Conservation (phyloP, 2,797 vertebrate genomes). For the Percopsis omiscomaycus region DNA sequence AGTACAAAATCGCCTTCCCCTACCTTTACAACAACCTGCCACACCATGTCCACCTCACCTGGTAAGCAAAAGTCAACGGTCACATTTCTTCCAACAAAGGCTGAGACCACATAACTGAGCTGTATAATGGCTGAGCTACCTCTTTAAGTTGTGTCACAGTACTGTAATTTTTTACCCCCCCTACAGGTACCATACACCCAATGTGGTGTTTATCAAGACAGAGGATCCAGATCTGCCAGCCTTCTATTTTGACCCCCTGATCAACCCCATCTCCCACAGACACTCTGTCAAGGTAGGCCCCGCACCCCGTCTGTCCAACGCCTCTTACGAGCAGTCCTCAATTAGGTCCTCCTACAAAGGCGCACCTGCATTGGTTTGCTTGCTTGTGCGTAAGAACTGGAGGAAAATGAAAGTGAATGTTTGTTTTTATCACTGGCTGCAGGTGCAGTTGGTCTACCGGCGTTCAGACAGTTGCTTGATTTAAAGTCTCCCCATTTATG, state of each 20-base stretch:
- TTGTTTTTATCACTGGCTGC: slow-evolving; percentile 35
- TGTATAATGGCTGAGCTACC: neutral
- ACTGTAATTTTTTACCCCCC: neutral
- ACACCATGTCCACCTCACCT: slow-evolving; percentile 97
- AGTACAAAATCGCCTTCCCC: slow-evolving; percentile 98
- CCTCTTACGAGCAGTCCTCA: neutral
- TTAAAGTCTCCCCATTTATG: neutral
- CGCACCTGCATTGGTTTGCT: slow-evolving; percentile 64
- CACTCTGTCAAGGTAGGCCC: slow-evolving; percentile 93
- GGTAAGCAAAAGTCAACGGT: slow-evolving; percentile 72
- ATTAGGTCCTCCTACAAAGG: slow-evolving; percentile 56
- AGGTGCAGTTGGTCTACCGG: slow-evolving; percentile 28
- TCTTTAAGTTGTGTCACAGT: neutral
- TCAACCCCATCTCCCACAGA: slow-evolving; percentile 98
- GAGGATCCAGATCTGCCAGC: slow-evolving; percentile 98
- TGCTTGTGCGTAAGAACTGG: slow-evolving; percentile 69
- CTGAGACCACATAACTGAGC: neutral
- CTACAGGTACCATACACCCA: slow-evolving; percentile 96
- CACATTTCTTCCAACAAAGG: neutral
- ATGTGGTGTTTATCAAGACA: slow-evolving; percentile 98
- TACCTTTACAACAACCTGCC: slow-evolving; percentile 99
- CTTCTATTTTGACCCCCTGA: slow-evolving; percentile 98
- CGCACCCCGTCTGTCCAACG: neutral
- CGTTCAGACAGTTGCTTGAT: slow-evolving; percentile 44
- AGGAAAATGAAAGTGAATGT: slow-evolving; percentile 59